Base-by-base conservation (phyloP, 2,797 vertebrate genomes). In the Eurystomus glaucurus region DNA sequence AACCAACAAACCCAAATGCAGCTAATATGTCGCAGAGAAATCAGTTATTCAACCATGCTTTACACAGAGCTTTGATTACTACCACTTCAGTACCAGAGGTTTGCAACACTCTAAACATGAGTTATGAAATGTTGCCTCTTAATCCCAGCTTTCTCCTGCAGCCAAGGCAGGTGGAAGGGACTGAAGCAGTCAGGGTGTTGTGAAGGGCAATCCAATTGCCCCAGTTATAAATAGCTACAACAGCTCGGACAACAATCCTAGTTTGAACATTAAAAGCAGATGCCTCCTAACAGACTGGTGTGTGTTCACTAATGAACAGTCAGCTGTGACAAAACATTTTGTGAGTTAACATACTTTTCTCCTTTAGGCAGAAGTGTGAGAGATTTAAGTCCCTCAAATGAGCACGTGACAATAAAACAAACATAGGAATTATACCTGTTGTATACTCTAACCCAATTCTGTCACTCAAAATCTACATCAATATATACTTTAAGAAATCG, bases 161-260 rank as follows among this genome's bases (percentile, higher is more conserved):
- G 54, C 64, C 23, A 61, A 76, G 26, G 71, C 11, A 90, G 55
- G 71, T 81, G 48, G 54, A 86, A 90, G 25, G 5, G 20, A 52
- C 76, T 16, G 61, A 78, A 83, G 75, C 35, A 77, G 55, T 16
- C 48, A 18, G 7, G 14, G 57, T 55, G 43, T 14, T 57, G 71
- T 31, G 57, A 93, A 94, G 65, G 50, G 14, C 57, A 88, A 93
- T 75, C 76, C 72, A 90, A 51, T 65, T 54, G 50, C 37, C 61
- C 50, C 50, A n/a, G 83, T n/a, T 88, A 93, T 22, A 94, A 81
- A 88, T 10, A 88, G 72, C 48, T 86, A 41, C 18, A 64, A 83
- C 21, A 66, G 69, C 61, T 93, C 79, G 91, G 41, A 77, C 48
- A 93, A 41, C 87, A 90, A 57, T 57, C 46, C 37, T 10, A 39